Percentiles rank a stretch among this genome's conserved stretches.
phyloP scores from a whole-genome alignment of 2,888 invertebrate species.

The Slavum lentiscoides region DNA sequence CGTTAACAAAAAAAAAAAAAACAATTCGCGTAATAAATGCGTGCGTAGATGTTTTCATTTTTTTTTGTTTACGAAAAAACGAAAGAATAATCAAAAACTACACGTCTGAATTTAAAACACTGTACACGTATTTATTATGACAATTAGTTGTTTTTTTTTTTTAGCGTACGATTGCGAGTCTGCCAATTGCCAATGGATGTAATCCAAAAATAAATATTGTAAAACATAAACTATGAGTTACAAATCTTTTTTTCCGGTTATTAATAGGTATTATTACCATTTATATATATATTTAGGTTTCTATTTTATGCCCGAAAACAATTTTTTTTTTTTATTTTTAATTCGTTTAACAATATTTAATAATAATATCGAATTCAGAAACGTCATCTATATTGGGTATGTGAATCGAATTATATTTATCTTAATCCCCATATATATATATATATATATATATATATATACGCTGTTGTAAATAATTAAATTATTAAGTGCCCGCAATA shows the following conservation, averaged over 20 bases:
- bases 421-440: too few species aligned
- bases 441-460: too few species aligned
- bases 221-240: not conserved
- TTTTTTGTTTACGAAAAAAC: not conserved
- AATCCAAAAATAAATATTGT: slow-evolving; percentile 30
- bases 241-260: slow-evolving; percentile 4
- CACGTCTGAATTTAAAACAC: slow-evolving; percentile 26
- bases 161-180: slow-evolving; percentile 7
- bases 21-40: too few species aligned
- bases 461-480: too few species aligned
- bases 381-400: too few species aligned
- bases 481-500: too few species aligned
- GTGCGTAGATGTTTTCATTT: too few species aligned
- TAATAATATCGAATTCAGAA: too few species aligned
- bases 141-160: slow-evolving; percentile 15
- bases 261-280: not conserved
- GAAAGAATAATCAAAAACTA: not conserved
- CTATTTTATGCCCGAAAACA: not conserved
- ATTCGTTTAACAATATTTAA: too few species aligned
- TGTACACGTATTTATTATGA: not conserved
- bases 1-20: too few species aligned
- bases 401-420: too few species aligned
- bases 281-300: not conserved
- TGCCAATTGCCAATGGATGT: slow-evolving; percentile 40
- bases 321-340: too few species aligned